Percentiles rank a stretch among this genome's conserved stretches.
These are phyloP conservation scores for Operophtera brumata DNA, from an alignment of 2,888 invertebrate species.

Conservation along the genomic window DNA sequence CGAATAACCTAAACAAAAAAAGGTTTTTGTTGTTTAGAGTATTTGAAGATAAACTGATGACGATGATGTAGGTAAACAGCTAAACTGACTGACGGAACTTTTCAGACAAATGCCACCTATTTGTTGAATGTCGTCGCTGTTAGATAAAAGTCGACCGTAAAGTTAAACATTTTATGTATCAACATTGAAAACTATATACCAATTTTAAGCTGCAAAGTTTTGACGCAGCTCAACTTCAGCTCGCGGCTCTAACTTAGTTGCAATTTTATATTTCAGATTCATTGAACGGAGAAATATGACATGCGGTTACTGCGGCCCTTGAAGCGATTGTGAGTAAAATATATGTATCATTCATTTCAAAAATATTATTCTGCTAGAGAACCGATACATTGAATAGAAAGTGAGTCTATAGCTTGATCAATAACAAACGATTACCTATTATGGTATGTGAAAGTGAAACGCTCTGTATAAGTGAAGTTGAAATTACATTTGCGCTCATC, in stretches of 20 bases:
- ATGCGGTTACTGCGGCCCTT: conserved; percentile 46
- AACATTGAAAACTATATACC: not conserved
- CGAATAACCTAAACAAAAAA: too few species aligned
- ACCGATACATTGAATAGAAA: conserved; percentile 36
- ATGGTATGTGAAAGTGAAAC: conserved; percentile 39
- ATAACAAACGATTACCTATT: conserved; percentile 35
- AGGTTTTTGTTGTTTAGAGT: too few species aligned
- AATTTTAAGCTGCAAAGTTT: not conserved
- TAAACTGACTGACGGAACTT: too few species aligned
- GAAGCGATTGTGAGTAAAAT: conserved; percentile 46
- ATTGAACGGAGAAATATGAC: conserved; percentile 24
- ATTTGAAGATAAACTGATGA: too few species aligned
- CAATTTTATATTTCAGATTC: conserved; percentile 38
- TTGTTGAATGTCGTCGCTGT: not conserved
- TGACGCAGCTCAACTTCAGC: not conserved
- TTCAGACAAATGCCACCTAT: not conserved
- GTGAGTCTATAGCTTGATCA: conserved; percentile 35
- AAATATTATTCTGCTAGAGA: not conserved
- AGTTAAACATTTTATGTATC: not conserved
- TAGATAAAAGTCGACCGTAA: not conserved
- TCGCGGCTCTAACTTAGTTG: conserved; percentile 6
- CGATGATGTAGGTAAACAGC: too few species aligned
- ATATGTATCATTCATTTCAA: conserved; percentile 14
- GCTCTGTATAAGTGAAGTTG: conserved; percentile 8
- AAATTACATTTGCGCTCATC: conserved; percentile 3